Base-by-base conservation (phyloP, 2,797 vertebrate genomes). In the Tinamus major region DNA sequence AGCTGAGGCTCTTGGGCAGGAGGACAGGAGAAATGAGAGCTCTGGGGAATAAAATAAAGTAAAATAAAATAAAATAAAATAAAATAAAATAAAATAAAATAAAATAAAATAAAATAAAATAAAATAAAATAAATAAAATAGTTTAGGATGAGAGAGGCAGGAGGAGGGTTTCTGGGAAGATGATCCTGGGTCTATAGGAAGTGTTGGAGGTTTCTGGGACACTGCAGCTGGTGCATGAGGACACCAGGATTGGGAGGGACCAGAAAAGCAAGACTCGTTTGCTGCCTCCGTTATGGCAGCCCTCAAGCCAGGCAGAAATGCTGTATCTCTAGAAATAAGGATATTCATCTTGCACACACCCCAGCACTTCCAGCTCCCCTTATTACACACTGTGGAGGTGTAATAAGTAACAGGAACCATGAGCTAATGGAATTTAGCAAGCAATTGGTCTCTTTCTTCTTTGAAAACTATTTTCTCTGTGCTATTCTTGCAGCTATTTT, bases 221-320 rank as follows among this genome's bases (percentile, higher is more conserved):
- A 3, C 16, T 85, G 4, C 13, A 19, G 21, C 2, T 48, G 17
- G 3, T 90, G 29, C 10, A 33, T 68, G 37, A 71, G 81, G 62
- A 37, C 4, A 4, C 44, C 58, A 71, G 39, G 27, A 16, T 26
- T 63, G 46, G 49, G 51, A 79, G 21, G 17, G 9, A 10, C 69
- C 81, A 83, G 80, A 87, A 89, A 87, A 86, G 21, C 71, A 79
- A 10, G 64, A 44, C 21, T 87, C 85, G 2, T 62, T 92, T 91
- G 10, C 69, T 78, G 21, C 41, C n/a, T 87, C 63, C 81, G 75
- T 85, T 56, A 37, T 13, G 33, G 70, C 41, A 24, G 24, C 37
- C 70, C 67, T 83, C 59, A 85, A 85, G 55, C 35, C 42, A 44
- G 9, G 23, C 16, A 67, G 70, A 87, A 91, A 56, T 59, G 64